A percentile compares a stretch with the other conserved stretches of the same genome.
Conservation (phyloP, 2,888 invertebrate species). For the Psococerastis gibbosa region DNA sequence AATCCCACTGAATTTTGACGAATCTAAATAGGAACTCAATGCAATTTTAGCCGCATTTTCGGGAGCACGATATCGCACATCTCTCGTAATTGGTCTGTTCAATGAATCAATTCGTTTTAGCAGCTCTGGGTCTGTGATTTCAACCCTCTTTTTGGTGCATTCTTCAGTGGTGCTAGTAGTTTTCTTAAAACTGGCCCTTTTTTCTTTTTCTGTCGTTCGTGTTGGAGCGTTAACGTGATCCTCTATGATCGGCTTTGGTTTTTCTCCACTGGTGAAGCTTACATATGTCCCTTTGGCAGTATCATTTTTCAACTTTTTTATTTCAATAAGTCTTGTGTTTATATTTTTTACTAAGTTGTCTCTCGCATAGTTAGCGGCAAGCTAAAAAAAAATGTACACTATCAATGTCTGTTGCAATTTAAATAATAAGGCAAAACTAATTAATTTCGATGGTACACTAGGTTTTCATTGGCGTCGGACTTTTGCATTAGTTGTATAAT, state of each 20-base stretch:
- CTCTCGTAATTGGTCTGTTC: slow-evolving; percentile 37
- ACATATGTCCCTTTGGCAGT: slow-evolving; percentile 13
- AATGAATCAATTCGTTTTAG: slow-evolving; percentile 44
- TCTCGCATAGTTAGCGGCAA: slow-evolving; percentile 82
- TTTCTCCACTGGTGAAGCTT: background rate
- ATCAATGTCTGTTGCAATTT: too few species aligned
- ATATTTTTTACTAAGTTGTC: slow-evolving; percentile 70
- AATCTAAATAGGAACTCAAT: slow-evolving; percentile 35
- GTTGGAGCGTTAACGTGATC: background rate
- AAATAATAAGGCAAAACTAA: too few species aligned
- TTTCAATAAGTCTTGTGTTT: slow-evolving; percentile 52
- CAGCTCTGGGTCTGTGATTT: slow-evolving; percentile 47
- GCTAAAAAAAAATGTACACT: slow-evolving; percentile 26
- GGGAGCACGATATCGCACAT: slow-evolving; percentile 32
- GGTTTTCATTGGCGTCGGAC: too few species aligned
- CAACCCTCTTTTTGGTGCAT: slow-evolving; percentile 27
- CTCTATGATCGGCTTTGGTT: too few species aligned
- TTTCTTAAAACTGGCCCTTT: slow-evolving; percentile 45
- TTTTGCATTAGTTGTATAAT: too few species aligned
- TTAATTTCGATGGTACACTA: too few species aligned
- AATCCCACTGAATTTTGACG: slow-evolving; percentile 40
- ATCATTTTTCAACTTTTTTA: slow-evolving; percentile 44
- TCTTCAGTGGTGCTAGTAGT: slow-evolving; percentile 41
- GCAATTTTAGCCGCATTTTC: slow-evolving; percentile 29
- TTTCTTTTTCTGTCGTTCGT: slow-evolving; percentile 30